Percentiles rank a stretch among this genome's conserved stretches.
These are phyloP conservation scores for Leuciscus idus DNA, from an alignment of 2,113 vertebrate genomes.

Conservation along the genomic window DNA sequence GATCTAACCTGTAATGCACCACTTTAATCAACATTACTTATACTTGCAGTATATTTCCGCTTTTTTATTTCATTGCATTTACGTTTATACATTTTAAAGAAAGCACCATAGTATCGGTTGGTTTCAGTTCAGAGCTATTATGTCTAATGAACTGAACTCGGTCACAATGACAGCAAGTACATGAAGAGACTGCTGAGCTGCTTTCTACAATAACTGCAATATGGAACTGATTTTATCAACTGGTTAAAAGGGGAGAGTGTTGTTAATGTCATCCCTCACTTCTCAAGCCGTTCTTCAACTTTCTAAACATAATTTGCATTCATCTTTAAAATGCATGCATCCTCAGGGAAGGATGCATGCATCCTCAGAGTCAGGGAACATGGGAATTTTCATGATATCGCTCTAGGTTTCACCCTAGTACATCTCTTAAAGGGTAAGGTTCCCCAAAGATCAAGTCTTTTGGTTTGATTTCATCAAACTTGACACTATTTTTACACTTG, in stretches of 20 bases:
- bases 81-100: not conserved
- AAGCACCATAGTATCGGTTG: not conserved
- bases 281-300: not conserved
- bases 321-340: not conserved
- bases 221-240: not conserved
- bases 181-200: not conserved
- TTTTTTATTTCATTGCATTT: not conserved
- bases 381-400: not conserved
- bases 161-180: not conserved
- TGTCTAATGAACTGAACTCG: not conserved
- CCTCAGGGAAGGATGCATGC: no score
- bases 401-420: slow-evolving; percentile 9
- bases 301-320: slow-evolving; percentile 6
- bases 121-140: not conserved
- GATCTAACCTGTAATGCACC: not conserved
- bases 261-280: not conserved
- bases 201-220: not conserved
- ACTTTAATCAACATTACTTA: slow-evolving; percentile 6
- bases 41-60: not conserved
- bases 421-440: slow-evolving; percentile 11
- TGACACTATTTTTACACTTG: slow-evolving; percentile 16
- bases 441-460: not conserved
- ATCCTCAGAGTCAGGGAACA: no score
- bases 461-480: not conserved
- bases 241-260: not conserved